Base-by-base conservation (phyloP, 2,797 vertebrate genomes). In the Aplochiton taeniatus region DNA sequence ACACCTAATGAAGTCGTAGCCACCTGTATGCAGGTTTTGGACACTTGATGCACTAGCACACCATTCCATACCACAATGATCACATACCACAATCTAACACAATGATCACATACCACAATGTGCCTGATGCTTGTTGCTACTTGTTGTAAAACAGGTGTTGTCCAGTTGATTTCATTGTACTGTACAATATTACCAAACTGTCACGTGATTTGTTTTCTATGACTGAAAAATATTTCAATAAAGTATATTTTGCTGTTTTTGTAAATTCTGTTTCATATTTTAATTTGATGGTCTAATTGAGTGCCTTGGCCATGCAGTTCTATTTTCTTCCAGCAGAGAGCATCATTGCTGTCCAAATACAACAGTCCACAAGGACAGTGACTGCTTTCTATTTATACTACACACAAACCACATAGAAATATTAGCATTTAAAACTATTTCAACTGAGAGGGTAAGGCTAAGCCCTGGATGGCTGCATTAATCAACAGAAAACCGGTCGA, bases 241-340 rank as follows among this genome's bases (percentile, higher is more conserved):
- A 89, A 89, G 73, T 59, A 60, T 87, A 77, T 87, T 86, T 83
- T 80, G 72, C 69, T 80, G 71, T 75, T 84, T 85, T 86, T 86
- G 69, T 85, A 78, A 62, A 71, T 68, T 8, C 0, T 61, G 61
- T 70, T 64, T 11, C 44, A 19, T 76, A 56, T 9, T 2, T 56
- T 74, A 7, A 51, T 70, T 69, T 42, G 49, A 7, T 7, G 62
- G 45, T 51, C 8, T 11, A 45, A 18, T 9, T 17, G 20, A 16
- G 20, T 11, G 45, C 31, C 31, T 31, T 31, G 31, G 31, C 31
- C 31, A 31, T 31, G 31, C 31, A 31, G 31, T 31, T 31, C 2
- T 2, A 31, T 31, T 31, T 1, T 0, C 69, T 0, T 31, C 61
- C 87, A 79, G 67, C 51, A 87, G 87, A 70, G 76, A 79, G 83